phyloP scores from a whole-genome alignment of 2,113 vertebrate genomes.

The Gallinago media region DNA sequence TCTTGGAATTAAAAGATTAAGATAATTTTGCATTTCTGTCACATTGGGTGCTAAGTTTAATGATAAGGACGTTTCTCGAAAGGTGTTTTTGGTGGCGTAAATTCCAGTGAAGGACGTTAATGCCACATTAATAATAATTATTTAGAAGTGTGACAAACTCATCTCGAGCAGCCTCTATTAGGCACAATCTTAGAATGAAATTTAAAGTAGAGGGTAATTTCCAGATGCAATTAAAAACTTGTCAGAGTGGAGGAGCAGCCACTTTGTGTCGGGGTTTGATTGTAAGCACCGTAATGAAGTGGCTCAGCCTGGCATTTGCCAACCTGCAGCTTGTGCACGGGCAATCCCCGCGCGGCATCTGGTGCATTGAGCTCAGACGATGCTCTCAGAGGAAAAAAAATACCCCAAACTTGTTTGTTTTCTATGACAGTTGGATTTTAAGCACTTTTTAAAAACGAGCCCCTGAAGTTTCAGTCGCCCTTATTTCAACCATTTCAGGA shows the following conservation, averaged over 20 bases:
- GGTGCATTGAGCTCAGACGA: not conserved
- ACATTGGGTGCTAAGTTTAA: not conserved
- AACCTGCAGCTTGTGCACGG: not conserved
- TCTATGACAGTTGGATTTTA: not conserved
- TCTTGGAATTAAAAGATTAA: not conserved
- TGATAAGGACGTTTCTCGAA: not conserved
- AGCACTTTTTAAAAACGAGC: not conserved
- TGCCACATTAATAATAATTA: conserved; percentile 48
- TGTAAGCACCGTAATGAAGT: conserved; percentile 17
- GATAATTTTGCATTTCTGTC: conserved; percentile 8
- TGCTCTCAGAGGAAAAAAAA: not conserved
- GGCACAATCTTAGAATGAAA: not conserved
- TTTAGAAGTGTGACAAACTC: conserved; percentile 22
- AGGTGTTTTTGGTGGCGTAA: not conserved
- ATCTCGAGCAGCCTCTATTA: conserved; percentile 20
- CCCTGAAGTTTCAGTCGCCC: not conserved
- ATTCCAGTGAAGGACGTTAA: not conserved
- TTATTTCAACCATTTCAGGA: not conserved
- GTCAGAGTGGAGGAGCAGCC: not conserved
- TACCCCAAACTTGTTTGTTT: not conserved
- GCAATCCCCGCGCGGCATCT: not conserved
- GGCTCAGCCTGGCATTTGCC: not conserved
- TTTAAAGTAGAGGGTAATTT: conserved; percentile 39
- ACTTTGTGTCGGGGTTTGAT: not conserved
- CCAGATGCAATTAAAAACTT: conserved; percentile 42